Conservation (phyloP, 2,113 vertebrate genomes). For the Rhinoderma darwinii region DNA sequence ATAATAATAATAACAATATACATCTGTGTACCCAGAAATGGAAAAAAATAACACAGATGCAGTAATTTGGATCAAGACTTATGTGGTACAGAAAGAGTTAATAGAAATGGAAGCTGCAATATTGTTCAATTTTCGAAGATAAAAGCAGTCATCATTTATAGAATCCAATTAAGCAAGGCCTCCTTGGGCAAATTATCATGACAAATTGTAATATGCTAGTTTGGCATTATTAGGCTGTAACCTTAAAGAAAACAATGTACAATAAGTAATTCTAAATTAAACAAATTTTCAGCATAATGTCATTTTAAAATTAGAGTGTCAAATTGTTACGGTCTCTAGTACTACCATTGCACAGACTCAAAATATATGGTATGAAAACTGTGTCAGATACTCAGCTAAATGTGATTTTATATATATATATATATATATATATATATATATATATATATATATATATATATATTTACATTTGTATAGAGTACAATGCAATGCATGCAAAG, state of each 20-base stretch:
- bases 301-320: not conserved
- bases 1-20: too few species aligned
- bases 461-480: too few species aligned
- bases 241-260: conserved; percentile 13
- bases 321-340: not conserved
- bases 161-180: conserved; percentile 1
- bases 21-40: too few species aligned
- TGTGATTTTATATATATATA: too few species aligned
- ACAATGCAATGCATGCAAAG: too few species aligned
- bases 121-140: not conserved
- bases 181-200: conserved; percentile 9
- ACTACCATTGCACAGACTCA: not conserved
- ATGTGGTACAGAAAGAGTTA: not conserved
- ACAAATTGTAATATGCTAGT: conserved; percentile 2
- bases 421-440: too few species aligned
- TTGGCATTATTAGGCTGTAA: conserved; percentile 14
- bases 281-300: conserved; percentile 6
- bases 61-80: not conserved
- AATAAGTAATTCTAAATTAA: not conserved
- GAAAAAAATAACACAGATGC: too few species aligned
- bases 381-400: not conserved
- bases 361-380: not conserved
- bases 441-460: too few species aligned
- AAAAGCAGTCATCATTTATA: not conserved
- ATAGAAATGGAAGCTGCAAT: not conserved